Evolutionary conservation across 2,113 vertebrate species (phyloP).

Genomic region (Nestor notabilis): DNA sequence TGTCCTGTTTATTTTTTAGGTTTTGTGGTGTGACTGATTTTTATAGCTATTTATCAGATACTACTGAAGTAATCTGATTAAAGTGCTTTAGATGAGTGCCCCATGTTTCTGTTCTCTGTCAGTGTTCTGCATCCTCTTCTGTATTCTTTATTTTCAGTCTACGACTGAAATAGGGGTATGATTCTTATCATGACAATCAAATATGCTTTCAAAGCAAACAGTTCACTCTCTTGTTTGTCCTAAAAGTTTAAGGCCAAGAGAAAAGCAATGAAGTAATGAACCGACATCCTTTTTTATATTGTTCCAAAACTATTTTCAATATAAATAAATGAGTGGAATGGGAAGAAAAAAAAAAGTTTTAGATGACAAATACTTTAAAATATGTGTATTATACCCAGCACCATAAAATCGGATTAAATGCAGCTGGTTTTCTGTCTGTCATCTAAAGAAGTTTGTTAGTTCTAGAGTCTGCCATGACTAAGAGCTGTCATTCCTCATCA

Average conservation of each 20-base stretch:
- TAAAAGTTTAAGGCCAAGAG: neutral
- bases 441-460: neutral
- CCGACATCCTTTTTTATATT: neutral
- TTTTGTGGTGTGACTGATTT: neutral
- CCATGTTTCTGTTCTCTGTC: neutral
- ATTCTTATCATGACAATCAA: neutral
- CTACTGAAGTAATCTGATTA: neutral
- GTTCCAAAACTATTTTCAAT: neutral
- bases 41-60: neutral
- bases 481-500: conserved; percentile 45
- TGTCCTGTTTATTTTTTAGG: neutral
- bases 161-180: neutral
- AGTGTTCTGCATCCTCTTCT: neutral
- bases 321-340: neutral
- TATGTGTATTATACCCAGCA: neutral
- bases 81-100: neutral
- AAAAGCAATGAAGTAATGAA: neutral
- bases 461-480: neutral
- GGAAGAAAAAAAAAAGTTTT: neutral
- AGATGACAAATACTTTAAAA: neutral
- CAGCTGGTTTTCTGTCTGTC: neutral
- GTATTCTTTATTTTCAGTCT: neutral
- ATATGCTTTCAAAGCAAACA: neutral
- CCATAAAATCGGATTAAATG: neutral
- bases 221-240: neutral